Conservation (phyloP, 2,797 vertebrate species). For the Gymnothorax javanicus region DNA sequence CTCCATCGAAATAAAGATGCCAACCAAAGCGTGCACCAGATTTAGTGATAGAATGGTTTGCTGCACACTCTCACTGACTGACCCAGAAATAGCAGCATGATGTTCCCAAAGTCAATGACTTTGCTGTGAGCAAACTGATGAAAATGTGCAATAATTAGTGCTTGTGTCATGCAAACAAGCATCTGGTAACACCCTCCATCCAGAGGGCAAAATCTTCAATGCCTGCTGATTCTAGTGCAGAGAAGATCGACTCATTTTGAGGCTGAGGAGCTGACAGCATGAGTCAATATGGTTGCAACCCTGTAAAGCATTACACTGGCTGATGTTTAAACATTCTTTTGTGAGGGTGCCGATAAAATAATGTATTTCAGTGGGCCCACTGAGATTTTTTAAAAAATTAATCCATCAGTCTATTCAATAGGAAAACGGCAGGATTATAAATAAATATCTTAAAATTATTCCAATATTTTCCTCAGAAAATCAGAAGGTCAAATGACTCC, state of each 20-base stretch:
- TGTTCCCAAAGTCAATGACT: conserved; percentile 53
- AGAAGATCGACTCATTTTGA: not conserved
- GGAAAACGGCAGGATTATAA: not conserved
- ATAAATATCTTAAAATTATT: not conserved
- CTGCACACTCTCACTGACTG: not conserved
- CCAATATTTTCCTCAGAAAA: not conserved
- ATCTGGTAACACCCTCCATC: conserved; percentile 61
- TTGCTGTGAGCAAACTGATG: conserved; percentile 57
- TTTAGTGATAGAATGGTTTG: not conserved
- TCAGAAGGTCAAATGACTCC: not conserved
- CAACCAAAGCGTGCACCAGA: not conserved
- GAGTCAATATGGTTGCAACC: not conserved
- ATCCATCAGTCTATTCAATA: not conserved
- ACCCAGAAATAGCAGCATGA: conserved; percentile 46
- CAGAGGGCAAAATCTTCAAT: conserved; percentile 60
- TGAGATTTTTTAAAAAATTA: too few relatives aligned
- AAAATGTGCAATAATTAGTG: conserved; percentile 68
- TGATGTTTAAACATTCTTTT: not conserved
- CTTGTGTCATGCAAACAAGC: conserved; percentile 68
- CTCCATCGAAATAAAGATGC: not conserved
- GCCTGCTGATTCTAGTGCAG: conserved; percentile 52
- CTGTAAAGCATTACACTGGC: not conserved
- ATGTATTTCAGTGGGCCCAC: too few relatives aligned
- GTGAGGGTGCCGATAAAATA: not conserved
- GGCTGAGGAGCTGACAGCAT: not conserved